Evolutionary conservation across 1,140 invertebrate genomes (phyloP).

Genomic region (Papilio aristodemus): DNA sequence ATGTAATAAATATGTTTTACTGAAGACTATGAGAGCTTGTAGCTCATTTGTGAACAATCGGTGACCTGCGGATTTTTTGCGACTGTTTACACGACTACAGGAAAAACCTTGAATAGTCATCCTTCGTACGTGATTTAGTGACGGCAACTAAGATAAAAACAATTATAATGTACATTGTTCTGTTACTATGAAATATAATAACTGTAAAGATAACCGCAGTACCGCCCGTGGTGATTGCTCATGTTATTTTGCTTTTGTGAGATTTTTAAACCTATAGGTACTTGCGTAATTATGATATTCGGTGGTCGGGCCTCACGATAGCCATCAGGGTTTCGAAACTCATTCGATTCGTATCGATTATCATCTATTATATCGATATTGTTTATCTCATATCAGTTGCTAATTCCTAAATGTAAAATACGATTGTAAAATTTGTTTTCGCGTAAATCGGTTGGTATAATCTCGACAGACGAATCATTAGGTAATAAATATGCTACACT

Average conservation of each 20-base stretch:
- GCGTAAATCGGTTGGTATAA: no score
- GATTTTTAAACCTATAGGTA: not conserved
- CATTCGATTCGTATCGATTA: not conserved
- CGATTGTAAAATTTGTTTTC: no score
- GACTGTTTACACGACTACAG: slow-evolving; percentile 7
- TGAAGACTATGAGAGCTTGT: not conserved
- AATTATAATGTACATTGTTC: slow-evolving; percentile 8
- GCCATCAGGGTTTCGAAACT: not conserved
- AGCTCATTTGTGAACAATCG: slow-evolving; percentile 18
- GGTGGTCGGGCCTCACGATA: not conserved
- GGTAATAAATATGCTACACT: no score
- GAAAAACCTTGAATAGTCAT: slow-evolving; percentile 23
- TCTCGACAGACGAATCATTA: no score
- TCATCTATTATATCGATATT: not conserved
- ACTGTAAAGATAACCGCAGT: not conserved
- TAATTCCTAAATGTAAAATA: no score
- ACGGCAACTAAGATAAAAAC: slow-evolving; percentile 22
- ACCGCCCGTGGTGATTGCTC: not conserved
- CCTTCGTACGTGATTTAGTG: slow-evolving; percentile 28
- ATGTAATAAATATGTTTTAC: slow-evolving; percentile 3
- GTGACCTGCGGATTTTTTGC: slow-evolving; percentile 20
- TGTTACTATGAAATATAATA: slow-evolving; percentile 8
- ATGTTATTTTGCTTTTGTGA: not conserved
- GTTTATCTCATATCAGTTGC: not conserved
- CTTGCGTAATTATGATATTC: not conserved